Percentiles rank a stretch among this genome's conserved stretches.
Evolutionary conservation across 1,140 invertebrate genomes (phyloP).

Genomic region (Euura lappo): DNA sequence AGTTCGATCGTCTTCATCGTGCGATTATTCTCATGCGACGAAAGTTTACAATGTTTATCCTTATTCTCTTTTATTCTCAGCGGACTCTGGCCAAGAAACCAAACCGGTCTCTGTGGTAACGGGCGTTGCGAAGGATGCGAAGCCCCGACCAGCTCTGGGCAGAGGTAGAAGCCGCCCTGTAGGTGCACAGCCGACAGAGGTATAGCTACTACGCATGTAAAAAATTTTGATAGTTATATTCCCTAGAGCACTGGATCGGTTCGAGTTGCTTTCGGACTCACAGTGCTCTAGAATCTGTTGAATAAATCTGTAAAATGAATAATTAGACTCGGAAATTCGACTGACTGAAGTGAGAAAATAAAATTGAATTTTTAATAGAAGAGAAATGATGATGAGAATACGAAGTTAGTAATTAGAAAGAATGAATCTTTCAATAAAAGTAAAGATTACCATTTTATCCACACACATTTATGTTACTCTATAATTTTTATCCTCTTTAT

Average conservation of each 20-base stretch:
- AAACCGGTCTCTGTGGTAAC: constrained; percentile 31
- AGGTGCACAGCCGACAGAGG: constrained; percentile 49
- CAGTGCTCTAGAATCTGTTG: constrained; percentile 2
- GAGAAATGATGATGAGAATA: not conserved
- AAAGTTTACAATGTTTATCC: not conserved
- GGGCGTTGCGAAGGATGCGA: constrained; percentile 44
- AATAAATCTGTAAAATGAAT: not conserved
- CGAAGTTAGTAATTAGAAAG: not conserved
- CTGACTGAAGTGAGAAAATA: not conserved
- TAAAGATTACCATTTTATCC: not conserved
- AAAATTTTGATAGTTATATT: not conserved
- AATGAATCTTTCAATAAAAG: not conserved
- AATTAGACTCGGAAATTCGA: not conserved
- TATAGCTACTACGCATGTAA: constrained; percentile 39
- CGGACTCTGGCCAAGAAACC: constrained; percentile 33
- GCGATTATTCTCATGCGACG: not conserved
- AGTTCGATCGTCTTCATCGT: too few relatives aligned
- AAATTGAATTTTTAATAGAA: not conserved
- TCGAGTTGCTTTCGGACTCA: not conserved
- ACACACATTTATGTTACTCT: not conserved
- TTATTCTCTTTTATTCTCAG: constrained; percentile 8
- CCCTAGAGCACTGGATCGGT: not conserved
- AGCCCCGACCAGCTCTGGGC: constrained; percentile 30
- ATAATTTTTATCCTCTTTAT: not conserved
- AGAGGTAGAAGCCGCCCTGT: constrained; percentile 40